phyloP scores from a whole-genome alignment of 2,888 invertebrate species.

The Agonopterix subpropinquella region DNA sequence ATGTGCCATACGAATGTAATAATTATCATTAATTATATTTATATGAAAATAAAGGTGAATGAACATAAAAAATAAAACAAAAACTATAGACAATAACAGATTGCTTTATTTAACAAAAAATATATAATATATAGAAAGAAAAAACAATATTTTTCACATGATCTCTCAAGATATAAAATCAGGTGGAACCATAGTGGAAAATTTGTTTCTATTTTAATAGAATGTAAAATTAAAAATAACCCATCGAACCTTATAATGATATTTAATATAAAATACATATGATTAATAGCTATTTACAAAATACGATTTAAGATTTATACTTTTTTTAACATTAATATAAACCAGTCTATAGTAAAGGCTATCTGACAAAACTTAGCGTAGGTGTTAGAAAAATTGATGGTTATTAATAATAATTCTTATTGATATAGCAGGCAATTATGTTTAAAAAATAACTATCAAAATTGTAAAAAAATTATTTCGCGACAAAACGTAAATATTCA shows the following conservation, averaged over 20 bases:
- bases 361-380: slow-evolving; percentile 70
- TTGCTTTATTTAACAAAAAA: slow-evolving; percentile 77
- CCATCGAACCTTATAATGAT: slow-evolving; percentile 69
- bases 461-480: too few relatives aligned
- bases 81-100: slow-evolving; percentile 71
- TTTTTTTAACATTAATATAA: slow-evolving; percentile 69
- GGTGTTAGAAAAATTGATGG: slow-evolving; percentile 64
- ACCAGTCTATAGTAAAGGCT: slow-evolving; percentile 76
- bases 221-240: slow-evolving; percentile 74
- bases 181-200: slow-evolving; percentile 47
- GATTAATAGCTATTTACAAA: slow-evolving; percentile 75
- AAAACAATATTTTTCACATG: slow-evolving; percentile 67
- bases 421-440: slow-evolving; percentile 65
- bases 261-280: slow-evolving; percentile 74
- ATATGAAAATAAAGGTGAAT: slow-evolving; percentile 26
- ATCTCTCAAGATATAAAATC: slow-evolving; percentile 32
- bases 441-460: slow-evolving; percentile 11
- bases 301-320: slow-evolving; percentile 71
- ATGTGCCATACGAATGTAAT: slow-evolving; percentile 10
- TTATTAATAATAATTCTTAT: slow-evolving; percentile 38
- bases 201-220: slow-evolving; percentile 56
- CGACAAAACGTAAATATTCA: slow-evolving; percentile 5
- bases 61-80: slow-evolving; percentile 61
- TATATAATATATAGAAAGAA: slow-evolving; percentile 69
- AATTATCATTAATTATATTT: slow-evolving; percentile 4